Evolutionary conservation across 2,888 invertebrate genomes (phyloP), one percentile per base, ranked within the genome.

Genomic region (Nebria brevicollis): DNA sequence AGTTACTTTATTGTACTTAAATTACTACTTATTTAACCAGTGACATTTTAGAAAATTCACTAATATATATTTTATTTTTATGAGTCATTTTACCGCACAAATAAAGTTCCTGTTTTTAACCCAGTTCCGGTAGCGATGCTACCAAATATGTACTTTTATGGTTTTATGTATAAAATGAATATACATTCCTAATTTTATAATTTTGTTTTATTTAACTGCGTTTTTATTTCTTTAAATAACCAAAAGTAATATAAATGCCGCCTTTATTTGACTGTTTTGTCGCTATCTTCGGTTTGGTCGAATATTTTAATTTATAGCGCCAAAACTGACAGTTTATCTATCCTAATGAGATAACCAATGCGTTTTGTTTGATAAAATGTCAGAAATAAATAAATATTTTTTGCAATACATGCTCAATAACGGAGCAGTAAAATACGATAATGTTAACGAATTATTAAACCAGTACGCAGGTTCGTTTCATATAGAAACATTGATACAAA

Each of bases 41-140:
- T 73, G 13, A 73, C 11, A 10, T 77, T 54, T 54, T 11, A 54
- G 54, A 54, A 0, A 54, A 10, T 66, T 42, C 68, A 77, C 70
- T 70, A 43, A 77, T 70, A 34, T 70, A 34, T 70, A 68, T 25
- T 54, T 77, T 42, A 64, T 72, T 72, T 72, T 25, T 72, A 66
- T 41, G 41, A 34, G 34, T 26, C 13, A 76, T 41, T 76, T 76
- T 25, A 25, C 42, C 66, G 42, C 78, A 78, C 78, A 68, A 77
- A 8, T 68, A 26, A 75, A 75, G 75, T 80, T 80, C 77, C 84
- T 85, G 43, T 84, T 26, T 70, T 13, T 11, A 25, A 66, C 66
- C 54, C 54, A 54, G 54, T 54, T 54, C 8, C 13, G 2, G 4
- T 54, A 7, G 13, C 8, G 54, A 54, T 54, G 7, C 13, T 54